Evolutionary conservation across 2,888 invertebrate species (phyloP), one percentile per base, ranked within the genome.

Genomic region (Ischnus inquisitorius): DNA sequence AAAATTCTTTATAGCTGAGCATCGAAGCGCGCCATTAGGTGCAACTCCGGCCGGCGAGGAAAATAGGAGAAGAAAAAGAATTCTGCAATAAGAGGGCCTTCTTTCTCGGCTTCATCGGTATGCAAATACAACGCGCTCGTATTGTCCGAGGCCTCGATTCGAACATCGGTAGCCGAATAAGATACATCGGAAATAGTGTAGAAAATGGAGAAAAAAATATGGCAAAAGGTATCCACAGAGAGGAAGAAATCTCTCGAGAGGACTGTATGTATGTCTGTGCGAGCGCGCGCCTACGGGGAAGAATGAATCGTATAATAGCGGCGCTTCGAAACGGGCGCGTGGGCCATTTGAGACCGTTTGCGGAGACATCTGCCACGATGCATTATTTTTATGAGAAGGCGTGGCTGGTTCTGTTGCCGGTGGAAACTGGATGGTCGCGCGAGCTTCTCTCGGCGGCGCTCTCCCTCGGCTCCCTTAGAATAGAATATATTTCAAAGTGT

Each of bases 341-440:
- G 80, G 80, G 68, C 71, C 79, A 85, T 83, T 83, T 82, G 81
- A 78, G 75, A 81, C 81, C 83, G 77, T 83, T 85, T 83, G 81
- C 83, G 78, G 67, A 67, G 80, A 82, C 85, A 85, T 85, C 85
- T 85, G 85, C 83, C 81, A 57, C 78, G 76, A 80, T 79, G 80
- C 67, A 85, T 83, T 78, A 83, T 85, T 85, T 83, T 83, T 83
- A 81, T 76, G 75, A 71, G 75, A 81, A 34, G 80, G 83, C 85
- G 80, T 83, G 83, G 85, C 62, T 41, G 74, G 25, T 43, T 43
- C 22, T 34, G 51, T 39, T 57, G 57, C 22, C 34, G 67, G 41
- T 22, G 41, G 41, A 34, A 43, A 60, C 57, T 57, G 57, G 25
- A 5, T 60, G 78, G 72, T 77, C 71, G 75, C 76, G 76, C 76